phyloP scores from a whole-genome alignment of 2,888 invertebrate genomes.

The Lordiphosa andalusiaca region DNA sequence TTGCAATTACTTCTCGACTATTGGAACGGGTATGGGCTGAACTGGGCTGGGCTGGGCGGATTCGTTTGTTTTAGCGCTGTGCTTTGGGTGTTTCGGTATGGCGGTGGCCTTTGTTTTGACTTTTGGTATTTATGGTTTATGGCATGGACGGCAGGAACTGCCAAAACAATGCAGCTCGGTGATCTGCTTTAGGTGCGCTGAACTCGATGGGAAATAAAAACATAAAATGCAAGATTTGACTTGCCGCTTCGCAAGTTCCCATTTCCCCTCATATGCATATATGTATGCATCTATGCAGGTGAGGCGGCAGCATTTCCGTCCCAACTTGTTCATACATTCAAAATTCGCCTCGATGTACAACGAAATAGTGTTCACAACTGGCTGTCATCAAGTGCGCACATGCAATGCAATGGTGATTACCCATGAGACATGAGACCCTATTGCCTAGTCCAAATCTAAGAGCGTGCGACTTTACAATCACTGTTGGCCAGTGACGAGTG shows the following conservation, averaged over 20 bases:
- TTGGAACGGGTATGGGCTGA: constrained; percentile 12
- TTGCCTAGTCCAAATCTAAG: too few relatives aligned
- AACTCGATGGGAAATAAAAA: constrained; percentile 6
- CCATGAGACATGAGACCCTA: too few relatives aligned
- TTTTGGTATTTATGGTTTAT: constrained; percentile 51
- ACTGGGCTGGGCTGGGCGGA: constrained; percentile 33
- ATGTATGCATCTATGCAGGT: neutral
- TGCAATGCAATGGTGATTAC: too few relatives aligned
- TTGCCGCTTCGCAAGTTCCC: neutral
- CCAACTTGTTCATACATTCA: neutral
- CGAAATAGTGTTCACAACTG: too few relatives aligned
- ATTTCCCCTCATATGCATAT: constrained; percentile 7
- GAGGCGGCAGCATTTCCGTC: neutral
- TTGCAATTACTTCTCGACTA: constrained; percentile 38
- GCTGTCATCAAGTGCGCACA: neutral
- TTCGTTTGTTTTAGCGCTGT: constrained; percentile 22
- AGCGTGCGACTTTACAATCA: too few relatives aligned
- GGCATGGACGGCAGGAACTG: constrained; percentile 32
- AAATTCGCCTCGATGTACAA: neutral
- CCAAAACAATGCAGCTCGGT: constrained; percentile 17
- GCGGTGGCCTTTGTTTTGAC: constrained; percentile 42
- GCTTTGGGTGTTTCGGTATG: neutral
- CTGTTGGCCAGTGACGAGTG: too few relatives aligned
- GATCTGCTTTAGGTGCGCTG: constrained; percentile 17
- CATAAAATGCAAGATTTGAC: neutral